phyloP scores from a whole-genome alignment of 92 coral and sea anemone species.

The Ricordea florida region DNA sequence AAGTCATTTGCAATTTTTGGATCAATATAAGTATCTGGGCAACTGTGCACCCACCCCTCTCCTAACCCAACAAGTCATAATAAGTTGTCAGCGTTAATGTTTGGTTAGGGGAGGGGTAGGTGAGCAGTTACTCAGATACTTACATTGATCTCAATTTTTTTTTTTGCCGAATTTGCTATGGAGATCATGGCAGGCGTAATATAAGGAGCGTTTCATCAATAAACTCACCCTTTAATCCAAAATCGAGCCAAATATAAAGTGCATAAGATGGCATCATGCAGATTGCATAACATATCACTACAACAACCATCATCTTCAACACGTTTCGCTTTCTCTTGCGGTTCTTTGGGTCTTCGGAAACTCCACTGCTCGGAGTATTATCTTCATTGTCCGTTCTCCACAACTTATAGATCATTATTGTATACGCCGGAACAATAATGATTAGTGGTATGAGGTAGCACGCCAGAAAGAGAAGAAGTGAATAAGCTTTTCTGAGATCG shows the following conservation, averaged over 20 bases:
- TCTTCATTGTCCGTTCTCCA: slow-evolving; percentile 63
- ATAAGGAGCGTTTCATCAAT: no score
- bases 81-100: no score
- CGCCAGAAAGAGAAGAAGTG: slow-evolving; percentile 70
- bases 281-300: slow-evolving; percentile 81
- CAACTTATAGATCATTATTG: slow-evolving; percentile 75
- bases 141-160: no score
- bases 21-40: no score
- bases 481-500: slow-evolving; percentile 61
- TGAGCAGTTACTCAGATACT: no score
- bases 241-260: slow-evolving; percentile 72
- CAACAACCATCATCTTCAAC: slow-evolving; percentile 92
- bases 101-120: no score
- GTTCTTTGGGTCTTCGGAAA: slow-evolving; percentile 81
- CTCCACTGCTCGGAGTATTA: slow-evolving; percentile 63
- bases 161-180: no score
- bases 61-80: no score
- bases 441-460: slow-evolving; percentile 81
- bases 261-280: slow-evolving; percentile 87
- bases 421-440: slow-evolving; percentile 82
- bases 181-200: no score
- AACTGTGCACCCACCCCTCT: no score
- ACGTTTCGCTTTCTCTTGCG: slow-evolving; percentile 82
- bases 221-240: slow-evolving; percentile 65
- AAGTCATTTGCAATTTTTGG: no score